Evolutionary conservation across 2,113 vertebrate genomes (phyloP), one percentile per base, ranked within the genome.

Genomic region (Vombatus ursinus): DNA sequence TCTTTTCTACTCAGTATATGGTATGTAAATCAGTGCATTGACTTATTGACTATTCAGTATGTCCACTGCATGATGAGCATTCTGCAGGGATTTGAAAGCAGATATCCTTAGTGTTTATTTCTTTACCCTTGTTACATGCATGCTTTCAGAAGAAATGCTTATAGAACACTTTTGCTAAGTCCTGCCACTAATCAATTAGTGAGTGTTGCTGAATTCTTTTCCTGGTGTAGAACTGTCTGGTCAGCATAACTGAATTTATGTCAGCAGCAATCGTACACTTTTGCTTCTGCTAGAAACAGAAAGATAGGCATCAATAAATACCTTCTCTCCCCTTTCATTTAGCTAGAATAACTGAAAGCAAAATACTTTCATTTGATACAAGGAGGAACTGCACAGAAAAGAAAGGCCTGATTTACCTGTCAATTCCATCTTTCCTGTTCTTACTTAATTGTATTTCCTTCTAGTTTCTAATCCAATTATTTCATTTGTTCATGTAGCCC

Each of bases 231-330:
- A 97, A 93, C 57, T 98, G 50, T 94, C 47, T 92, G 50, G 48
- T 95, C 50, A 94, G 61, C 47, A 93, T 96, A 93, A 98, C 94
- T 98, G 97, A 97, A 98, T 98, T 97, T 96, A 93, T 96, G 90
- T 97, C 95, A 97, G 94, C 92, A 94, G 96, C 92, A 90, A 96
- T 94, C 23, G 90, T 52, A 50, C 89, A 91, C 51, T 98, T 98
- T 96, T 93, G 95, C 4, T 95, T 96, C 93, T 57, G 54, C 19
- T 51, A 92, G 90, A 91, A 98, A 19, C 0, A 97, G 93, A 97
- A 98, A 98, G 97, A 23, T 97, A 98, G 96, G 96, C 89, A 95
- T 97, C 92, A 97, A 93, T 28, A 96, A 90, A 94, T 96, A 98
- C 90, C 91, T 97, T 96, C 16, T 96, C 51, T 96, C 95, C 28